Evolutionary conservation across 1,140 invertebrate species (phyloP), one percentile per base, ranked within the genome.

Genomic region (Drosophila pachea): DNA sequence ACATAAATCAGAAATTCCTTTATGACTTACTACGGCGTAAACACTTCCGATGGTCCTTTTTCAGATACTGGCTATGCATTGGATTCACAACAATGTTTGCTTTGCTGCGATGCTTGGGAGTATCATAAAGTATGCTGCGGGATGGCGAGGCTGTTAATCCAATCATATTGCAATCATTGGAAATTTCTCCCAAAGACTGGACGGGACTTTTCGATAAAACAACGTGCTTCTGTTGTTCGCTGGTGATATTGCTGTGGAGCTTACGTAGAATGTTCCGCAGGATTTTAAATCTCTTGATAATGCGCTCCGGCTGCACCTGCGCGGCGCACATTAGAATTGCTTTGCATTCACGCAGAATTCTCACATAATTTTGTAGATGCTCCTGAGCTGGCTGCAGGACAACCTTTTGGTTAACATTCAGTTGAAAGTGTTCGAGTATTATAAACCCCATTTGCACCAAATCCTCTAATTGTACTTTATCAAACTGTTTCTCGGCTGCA

Each of bases 201-300:
- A 33, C 55, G 32, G 9, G 0, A 4, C 43, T 48, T 36, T 42
- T 45, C 22, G 52, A 22, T 35, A 49, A 35, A 38, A 33, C 32
- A 7, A 12, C n/a, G 6, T 31, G 5, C 9, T 35, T 54, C 7
- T 48, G 69, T 45, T 66, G 6, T 29, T 48, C 50, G 49, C 11
- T 22, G 14, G 31, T 52, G 0, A 88, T 33, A 55, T 40, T 63
- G 31, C 53, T 60, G 11, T 75, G 78, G 5, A 89, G 55, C 40
- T 89, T 89, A 7, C 68, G 73, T 47, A 88, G 42, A 14, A 74
- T 58, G 7, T 65, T 79, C 22, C 83, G 77, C 53, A 89, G 53
- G 67, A 89, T 88, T 38, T 88, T 89, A 47, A 89, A 89, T 40
- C 88, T 74, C 63, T 89, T 89, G 2, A 89, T 48, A 5, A 89